Base-by-base conservation (phyloP, 1,140 invertebrate genomes). In the Helicoverpa zea region DNA sequence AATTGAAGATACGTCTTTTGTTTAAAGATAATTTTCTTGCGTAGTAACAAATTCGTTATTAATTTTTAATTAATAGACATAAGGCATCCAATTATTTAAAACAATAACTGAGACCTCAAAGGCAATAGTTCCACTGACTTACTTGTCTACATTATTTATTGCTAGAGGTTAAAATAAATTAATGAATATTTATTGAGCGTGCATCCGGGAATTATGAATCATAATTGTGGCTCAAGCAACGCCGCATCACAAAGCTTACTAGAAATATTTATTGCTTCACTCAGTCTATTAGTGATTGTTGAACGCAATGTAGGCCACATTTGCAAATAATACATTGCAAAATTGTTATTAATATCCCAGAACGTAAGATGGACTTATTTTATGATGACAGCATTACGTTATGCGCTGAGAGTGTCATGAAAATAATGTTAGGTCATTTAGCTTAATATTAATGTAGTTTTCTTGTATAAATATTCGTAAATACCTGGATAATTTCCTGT, bases 121-220 rank as follows among this genome's bases (percentile, higher is more conserved):
- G 0, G 7, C 29, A 51, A 52, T 35, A 30, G 61, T 18, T 23
- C 23, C 43, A 64, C 51, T 56, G 56, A 73, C 74, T 77, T 77
- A 51, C 35, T 77, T 77, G 10, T 16, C 29, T 13, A 70, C 61
- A 64, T 77, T 77, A 77, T 63, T 52, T 77, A 66, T 66, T 47
- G 61, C 59, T 54, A 35, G 47, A 43, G 35, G 52, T 74, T 35
- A 43, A 77, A 64, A 66, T 64, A 23, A 73, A 66, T 64, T 66
- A 83, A 87, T 89, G 81, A 88, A 89, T 89, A 89, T 89, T 83
- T 86, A 89, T 87, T 81, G 80, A 59, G 61, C 70, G 73, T 83
- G 80, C 85, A 81, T 89, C 88, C 88, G 88, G 84, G 79, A 84
- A 81, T 76, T 75, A 79, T 88, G 84, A 88, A 59, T 87, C 84